These are phyloP conservation scores for Colletes latitarsis DNA, from an alignment of 1,140 invertebrate genomes.

Conservation along the genomic window DNA sequence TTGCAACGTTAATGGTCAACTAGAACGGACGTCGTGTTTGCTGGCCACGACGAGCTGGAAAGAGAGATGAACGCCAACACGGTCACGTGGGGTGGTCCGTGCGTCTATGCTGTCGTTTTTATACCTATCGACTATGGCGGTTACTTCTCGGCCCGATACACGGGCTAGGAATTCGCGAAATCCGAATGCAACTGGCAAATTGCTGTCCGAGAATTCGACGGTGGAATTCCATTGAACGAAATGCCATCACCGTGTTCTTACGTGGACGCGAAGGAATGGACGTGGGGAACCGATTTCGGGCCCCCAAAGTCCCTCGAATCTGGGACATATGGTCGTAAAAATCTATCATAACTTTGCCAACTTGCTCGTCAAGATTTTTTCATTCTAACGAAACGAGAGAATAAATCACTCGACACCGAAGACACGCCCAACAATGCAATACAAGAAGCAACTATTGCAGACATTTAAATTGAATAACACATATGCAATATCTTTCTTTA, in stretches of 20 bases:
- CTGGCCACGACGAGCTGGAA: background rate
- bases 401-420: too few species aligned
- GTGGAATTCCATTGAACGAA: slow-evolving; percentile 76
- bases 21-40: background rate
- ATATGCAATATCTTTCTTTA: too few species aligned
- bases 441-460: too few species aligned
- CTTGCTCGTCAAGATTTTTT: too few species aligned
- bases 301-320: background rate
- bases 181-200: slow-evolving; percentile 78
- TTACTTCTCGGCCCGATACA: slow-evolving; percentile 70
- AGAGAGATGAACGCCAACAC: slow-evolving; percentile 51
- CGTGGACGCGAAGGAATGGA: slow-evolving; percentile 66
- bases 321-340: slow-evolving; percentile 27
- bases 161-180: slow-evolving; percentile 78
- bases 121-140: slow-evolving; percentile 64
- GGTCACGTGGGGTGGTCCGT: slow-evolving; percentile 71
- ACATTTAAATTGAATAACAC: too few species aligned
- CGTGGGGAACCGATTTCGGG: slow-evolving; percentile 46
- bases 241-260: slow-evolving; percentile 74
- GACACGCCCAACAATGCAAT: too few species aligned
- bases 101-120: slow-evolving; percentile 71
- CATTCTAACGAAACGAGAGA: too few species aligned
- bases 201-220: slow-evolving; percentile 72
- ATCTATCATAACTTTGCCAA: slow-evolving; percentile 9
- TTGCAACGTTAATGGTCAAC: slow-evolving; percentile 21